These are phyloP conservation scores for Lampris incognitus DNA, from an alignment of 2,113 vertebrate genomes.

Conservation along the genomic window DNA sequence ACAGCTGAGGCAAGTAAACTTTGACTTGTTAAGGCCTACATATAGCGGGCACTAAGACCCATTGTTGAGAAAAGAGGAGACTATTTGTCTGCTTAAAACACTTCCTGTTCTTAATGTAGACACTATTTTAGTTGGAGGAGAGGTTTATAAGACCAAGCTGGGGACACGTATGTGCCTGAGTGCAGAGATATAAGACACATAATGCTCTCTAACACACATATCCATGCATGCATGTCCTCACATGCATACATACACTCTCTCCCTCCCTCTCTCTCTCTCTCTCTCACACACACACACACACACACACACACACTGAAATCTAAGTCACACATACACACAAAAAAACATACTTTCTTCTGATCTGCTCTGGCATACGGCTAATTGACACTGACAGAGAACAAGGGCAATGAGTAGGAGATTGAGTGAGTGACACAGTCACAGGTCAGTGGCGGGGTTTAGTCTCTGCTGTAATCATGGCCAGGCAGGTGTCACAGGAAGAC, in stretches of 20 bases:
- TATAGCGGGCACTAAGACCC: slow-evolving; percentile 53
- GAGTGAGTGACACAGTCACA: slow-evolving; percentile 53
- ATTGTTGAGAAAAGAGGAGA: slow-evolving; percentile 61
- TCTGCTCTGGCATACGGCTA: slow-evolving; percentile 42
- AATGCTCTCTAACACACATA: not conserved
- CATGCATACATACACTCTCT: not conserved
- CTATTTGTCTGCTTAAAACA: slow-evolving; percentile 6
- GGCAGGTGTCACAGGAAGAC: slow-evolving; percentile 55
- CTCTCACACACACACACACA: slow-evolving; percentile 3
- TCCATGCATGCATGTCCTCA: not conserved
- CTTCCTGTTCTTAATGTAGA: slow-evolving; percentile 54
- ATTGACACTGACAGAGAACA: slow-evolving; percentile 73
- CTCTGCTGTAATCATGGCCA: slow-evolving; percentile 54
- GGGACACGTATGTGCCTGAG: not conserved
- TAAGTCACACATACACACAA: slow-evolving; percentile 4
- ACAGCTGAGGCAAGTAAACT: slow-evolving; percentile 64
- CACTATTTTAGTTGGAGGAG: slow-evolving; percentile 23
- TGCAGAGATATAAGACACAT: not conserved
- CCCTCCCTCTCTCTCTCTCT: not conserved
- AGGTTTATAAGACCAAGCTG: slow-evolving; percentile 26
- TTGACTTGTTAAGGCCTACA: slow-evolving; percentile 57
- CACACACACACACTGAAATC: slow-evolving; percentile 8
- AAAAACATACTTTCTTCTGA: slow-evolving; percentile 37
- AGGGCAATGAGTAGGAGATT: slow-evolving; percentile 70
- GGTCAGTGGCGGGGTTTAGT: slow-evolving; percentile 52